phyloP scores from a whole-genome alignment of 2,888 invertebrate species.

The Drosophila subquinaria region DNA sequence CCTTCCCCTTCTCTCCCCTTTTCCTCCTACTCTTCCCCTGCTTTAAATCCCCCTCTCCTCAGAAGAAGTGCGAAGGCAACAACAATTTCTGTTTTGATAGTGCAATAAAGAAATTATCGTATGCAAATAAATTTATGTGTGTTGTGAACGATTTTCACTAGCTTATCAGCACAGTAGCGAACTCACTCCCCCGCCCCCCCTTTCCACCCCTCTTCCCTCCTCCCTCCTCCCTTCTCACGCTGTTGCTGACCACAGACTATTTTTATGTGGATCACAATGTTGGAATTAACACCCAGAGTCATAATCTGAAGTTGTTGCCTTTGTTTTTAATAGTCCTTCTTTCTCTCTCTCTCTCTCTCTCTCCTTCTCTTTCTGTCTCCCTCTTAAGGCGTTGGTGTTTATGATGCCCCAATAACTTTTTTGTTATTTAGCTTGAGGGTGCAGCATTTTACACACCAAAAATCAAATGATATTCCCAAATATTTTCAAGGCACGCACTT shows the following conservation, averaged over 20 bases:
- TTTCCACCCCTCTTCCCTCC: not conserved
- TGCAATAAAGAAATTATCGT: slow-evolving; percentile 75
- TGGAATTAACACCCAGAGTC: slow-evolving; percentile 65
- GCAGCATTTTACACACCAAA: not conserved
- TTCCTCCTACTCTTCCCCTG: not conserved
- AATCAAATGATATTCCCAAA: not conserved
- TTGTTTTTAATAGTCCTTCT: slow-evolving; percentile 30
- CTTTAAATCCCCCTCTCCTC: not conserved
- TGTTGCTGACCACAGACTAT: slow-evolving; percentile 41
- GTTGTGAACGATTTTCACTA: slow-evolving; percentile 40
- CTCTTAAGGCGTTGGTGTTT: slow-evolving; percentile 7
- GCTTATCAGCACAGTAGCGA: slow-evolving; percentile 53
- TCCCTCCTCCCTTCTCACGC: not conserved
- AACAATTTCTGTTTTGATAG: slow-evolving; percentile 29
- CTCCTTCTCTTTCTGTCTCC: not conserved
- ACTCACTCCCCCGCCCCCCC: not conserved
- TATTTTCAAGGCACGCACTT: slow-evolving; percentile 41
- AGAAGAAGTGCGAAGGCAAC: slow-evolving; percentile 11
- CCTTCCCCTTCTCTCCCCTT: too few relatives aligned
- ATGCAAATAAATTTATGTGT: slow-evolving; percentile 68
- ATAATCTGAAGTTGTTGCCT: slow-evolving; percentile 30
- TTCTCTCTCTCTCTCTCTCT: too few relatives aligned
- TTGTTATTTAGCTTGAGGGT: not conserved
- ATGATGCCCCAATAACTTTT: not conserved
- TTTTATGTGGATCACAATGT: slow-evolving; percentile 68